These are phyloP conservation scores for Himalopsyche anomala DNA, from an alignment of 2,888 invertebrate genomes.

Conservation along the genomic window DNA sequence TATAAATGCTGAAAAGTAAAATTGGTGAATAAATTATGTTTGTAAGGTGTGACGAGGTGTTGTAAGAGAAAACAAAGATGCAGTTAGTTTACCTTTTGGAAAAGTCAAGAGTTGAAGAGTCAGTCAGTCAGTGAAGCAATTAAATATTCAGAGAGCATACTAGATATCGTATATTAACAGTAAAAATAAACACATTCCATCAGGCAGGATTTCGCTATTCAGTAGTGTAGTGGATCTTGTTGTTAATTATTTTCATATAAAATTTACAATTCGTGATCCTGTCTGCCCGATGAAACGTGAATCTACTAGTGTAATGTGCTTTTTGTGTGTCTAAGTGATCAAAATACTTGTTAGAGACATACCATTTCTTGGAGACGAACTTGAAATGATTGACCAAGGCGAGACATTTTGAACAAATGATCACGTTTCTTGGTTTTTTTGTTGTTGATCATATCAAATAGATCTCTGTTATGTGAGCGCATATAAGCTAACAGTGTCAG, in stretches of 20 bases:
- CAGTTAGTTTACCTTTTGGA: constrained; percentile 52
- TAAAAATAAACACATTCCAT: constrained; percentile 24
- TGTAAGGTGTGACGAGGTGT: constrained; percentile 21
- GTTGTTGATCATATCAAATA: constrained; percentile 47
- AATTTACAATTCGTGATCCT: background rate
- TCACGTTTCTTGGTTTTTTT: constrained; percentile 7
- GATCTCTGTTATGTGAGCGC: constrained; percentile 60
- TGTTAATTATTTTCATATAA: background rate
- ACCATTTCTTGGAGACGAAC: constrained; percentile 49
- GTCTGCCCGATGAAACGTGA: constrained; percentile 10
- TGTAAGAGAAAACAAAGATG: constrained; percentile 45
- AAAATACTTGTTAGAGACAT: constrained; percentile 58
- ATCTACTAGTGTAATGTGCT: constrained; percentile 61
- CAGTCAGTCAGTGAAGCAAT: constrained; percentile 50
- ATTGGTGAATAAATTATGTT: constrained; percentile 38
- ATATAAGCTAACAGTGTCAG: constrained; percentile 63
- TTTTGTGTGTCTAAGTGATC: constrained; percentile 61
- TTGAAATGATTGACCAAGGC: background rate
- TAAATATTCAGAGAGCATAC: constrained; percentile 42
- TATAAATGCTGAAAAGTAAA: constrained; percentile 6
- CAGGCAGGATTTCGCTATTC: background rate
- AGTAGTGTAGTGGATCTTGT: background rate
- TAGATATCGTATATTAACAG: constrained; percentile 38
- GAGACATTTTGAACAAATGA: background rate
- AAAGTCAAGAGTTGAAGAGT: constrained; percentile 44